These are phyloP conservation scores for Abrostola triplasia DNA, from an alignment of 2,888 invertebrate species.

Conservation along the genomic window DNA sequence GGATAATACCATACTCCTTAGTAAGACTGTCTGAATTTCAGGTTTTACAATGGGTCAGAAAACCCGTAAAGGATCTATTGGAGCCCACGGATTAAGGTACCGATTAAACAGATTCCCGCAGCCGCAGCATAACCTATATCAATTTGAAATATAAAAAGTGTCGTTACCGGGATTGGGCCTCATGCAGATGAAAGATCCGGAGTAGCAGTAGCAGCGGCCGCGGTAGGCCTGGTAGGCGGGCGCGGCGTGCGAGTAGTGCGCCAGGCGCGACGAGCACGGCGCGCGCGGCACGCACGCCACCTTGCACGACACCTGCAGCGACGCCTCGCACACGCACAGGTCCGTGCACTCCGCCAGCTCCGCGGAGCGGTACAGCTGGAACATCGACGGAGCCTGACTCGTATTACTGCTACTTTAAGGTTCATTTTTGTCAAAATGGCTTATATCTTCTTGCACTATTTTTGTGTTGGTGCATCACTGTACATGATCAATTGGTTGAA, in stretches of 20 bases:
- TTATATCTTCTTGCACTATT: too few relatives aligned
- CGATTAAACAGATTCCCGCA: too few relatives aligned
- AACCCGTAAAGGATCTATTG: too few relatives aligned
- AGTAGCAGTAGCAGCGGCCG: constrained; percentile 96
- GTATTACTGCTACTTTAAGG: not conserved
- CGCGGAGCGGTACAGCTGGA: constrained; percentile 94
- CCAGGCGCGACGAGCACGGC: constrained; percentile 95
- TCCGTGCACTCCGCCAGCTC: constrained; percentile 96
- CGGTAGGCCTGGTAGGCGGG: constrained; percentile 97
- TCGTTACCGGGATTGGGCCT: constrained; percentile 89
- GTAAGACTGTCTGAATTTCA: too few relatives aligned
- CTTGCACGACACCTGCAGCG: constrained; percentile 93
- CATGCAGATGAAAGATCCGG: constrained; percentile 97
- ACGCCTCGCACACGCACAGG: constrained; percentile 94
- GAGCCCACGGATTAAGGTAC: too few relatives aligned
- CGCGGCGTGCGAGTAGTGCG: constrained; percentile 96
- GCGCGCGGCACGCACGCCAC: constrained; percentile 96
- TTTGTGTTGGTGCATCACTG: too few relatives aligned
- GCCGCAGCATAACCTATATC: too few relatives aligned
- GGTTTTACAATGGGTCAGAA: too few relatives aligned
- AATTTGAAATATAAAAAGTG: not conserved
- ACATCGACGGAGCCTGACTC: constrained; percentile 39
- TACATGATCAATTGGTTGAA: too few relatives aligned
- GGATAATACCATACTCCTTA: too few relatives aligned
- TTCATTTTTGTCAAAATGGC: not conserved